A percentile compares a stretch with the other conserved stretches of the same genome.
Conservation (phyloP, 2,113 vertebrate genomes). For the Gasterosteus nipponicus region DNA sequence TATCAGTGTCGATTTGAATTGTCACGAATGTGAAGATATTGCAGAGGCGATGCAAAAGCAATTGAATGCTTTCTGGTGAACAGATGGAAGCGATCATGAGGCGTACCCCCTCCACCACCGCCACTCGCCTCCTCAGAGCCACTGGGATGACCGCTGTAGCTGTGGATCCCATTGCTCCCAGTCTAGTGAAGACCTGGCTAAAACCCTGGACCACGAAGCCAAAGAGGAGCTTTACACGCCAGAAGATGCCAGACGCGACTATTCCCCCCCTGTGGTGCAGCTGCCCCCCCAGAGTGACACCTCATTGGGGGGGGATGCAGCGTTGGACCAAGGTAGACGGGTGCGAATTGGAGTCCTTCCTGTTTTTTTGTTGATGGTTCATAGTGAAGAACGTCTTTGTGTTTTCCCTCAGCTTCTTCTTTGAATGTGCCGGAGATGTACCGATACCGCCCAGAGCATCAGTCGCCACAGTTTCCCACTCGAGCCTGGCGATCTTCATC, state of each 20-base stretch:
- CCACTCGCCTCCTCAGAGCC: conserved; percentile 68
- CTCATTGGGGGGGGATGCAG: conserved; percentile 51
- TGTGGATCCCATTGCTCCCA: conserved; percentile 84
- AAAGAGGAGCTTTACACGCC: conserved; percentile 69
- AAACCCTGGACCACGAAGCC: conserved; percentile 54
- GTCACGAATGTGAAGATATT: not conserved
- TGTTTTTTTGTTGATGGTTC: not conserved
- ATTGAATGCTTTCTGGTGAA: not conserved
- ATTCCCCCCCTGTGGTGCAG: conserved; percentile 73
- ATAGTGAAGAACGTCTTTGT: not conserved
- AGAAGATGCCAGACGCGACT: conserved; percentile 69
- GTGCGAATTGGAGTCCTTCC: not conserved
- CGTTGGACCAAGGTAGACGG: conserved; percentile 70
- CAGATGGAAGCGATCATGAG: conserved; percentile 83
- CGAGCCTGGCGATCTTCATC: conserved; percentile 81
- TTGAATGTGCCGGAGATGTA: conserved; percentile 83
- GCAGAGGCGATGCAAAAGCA: not conserved
- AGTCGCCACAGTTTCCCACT: conserved; percentile 59
- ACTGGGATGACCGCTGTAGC: conserved; percentile 82
- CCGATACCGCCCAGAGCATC: conserved; percentile 86
- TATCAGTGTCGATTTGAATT: too few species aligned
- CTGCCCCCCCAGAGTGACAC: conserved; percentile 66
- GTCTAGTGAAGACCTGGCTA: conserved; percentile 81
- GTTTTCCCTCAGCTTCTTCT: conserved; percentile 73
- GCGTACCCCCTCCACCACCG: conserved; percentile 77